Evolutionary conservation across 1,140 invertebrate species (phyloP), one percentile per base, ranked within the genome.

Genomic region (Lineus longissimus): DNA sequence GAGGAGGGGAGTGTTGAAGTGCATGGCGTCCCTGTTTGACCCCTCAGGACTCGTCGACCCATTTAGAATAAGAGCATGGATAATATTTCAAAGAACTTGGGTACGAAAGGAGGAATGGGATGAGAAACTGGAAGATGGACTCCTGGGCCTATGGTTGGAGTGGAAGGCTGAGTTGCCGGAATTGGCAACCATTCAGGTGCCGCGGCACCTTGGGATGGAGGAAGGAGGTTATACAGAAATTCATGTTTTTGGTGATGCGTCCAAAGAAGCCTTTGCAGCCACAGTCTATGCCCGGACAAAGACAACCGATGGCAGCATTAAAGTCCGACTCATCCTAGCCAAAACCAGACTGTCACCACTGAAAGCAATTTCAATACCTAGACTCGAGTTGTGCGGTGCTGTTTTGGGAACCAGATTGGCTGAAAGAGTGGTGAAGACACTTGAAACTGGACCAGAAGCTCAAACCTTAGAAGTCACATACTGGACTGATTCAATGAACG

Each of bases 191-290:
- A 6, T 59, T 40, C n/a, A 59, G 23, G 33, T 59, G 6, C 36
- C 36, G 13, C 27, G 58, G 22, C 33, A 31, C 36, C 4, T 51
- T 19, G 25, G 27, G 22, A 22, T 22, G 13, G 9, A 43, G 58
- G 41, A 13, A n/a, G 13, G 9, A 22, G 7, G 15, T 40, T 13
- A 33, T 7, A 15, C n/a, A n/a, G n/a, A 25, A 41, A 29, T 59
- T 11, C 58, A 59, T 22, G n/a, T 27, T 25, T 59, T 59, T 22
- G 13, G n/a, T 7, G 58, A 59, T 59, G 36, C 58, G 7, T 59
- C 58, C 7, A 11, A 13, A 47, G 40, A 59, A 22, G 58, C 58
- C 2, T 59, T 47, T 40, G 31, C 23, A n/a, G 58, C 58, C 2
- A 17, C 58, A 2, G 40, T 59, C n/a, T 59, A 47, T 25, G 9